These are phyloP conservation scores for Brenthis ino DNA, from an alignment of 2,888 invertebrate genomes.

Conservation along the genomic window DNA sequence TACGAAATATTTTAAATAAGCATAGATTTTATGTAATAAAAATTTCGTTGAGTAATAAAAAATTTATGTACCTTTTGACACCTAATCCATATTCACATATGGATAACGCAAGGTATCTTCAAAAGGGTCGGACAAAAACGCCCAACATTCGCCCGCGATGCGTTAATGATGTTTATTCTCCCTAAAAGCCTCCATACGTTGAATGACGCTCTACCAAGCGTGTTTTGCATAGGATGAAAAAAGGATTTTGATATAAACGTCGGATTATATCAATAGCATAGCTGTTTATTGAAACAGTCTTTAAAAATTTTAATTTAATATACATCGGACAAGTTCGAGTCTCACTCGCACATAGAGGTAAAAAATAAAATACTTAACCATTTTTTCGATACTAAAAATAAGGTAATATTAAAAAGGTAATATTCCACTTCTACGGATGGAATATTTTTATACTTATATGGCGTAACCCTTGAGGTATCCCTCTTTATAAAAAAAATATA, in stretches of 20 bases:
- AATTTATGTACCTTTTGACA: constrained; percentile 17
- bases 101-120: constrained; percentile 36
- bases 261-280: constrained; percentile 15
- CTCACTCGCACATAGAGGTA: no score
- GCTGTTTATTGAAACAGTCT: not conserved
- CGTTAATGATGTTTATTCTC: constrained; percentile 74
- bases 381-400: no score
- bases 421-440: no score
- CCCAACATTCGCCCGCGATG: constrained; percentile 59
- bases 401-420: no score
- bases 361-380: no score
- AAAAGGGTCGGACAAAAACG: constrained; percentile 60
- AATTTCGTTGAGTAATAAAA: not conserved
- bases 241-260: constrained; percentile 35
- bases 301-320: no score
- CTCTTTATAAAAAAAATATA: no score
- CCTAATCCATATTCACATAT: constrained; percentile 1
- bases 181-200: constrained; percentile 66
- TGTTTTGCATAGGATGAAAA: constrained; percentile 47
- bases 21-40: not conserved
- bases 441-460: no score
- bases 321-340: no score
- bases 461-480: no score
- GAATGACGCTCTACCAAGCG: constrained; percentile 48
- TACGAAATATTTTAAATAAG: no score